phyloP scores from a whole-genome alignment of 2,888 invertebrate genomes.

The Cremastinae sp. region DNA sequence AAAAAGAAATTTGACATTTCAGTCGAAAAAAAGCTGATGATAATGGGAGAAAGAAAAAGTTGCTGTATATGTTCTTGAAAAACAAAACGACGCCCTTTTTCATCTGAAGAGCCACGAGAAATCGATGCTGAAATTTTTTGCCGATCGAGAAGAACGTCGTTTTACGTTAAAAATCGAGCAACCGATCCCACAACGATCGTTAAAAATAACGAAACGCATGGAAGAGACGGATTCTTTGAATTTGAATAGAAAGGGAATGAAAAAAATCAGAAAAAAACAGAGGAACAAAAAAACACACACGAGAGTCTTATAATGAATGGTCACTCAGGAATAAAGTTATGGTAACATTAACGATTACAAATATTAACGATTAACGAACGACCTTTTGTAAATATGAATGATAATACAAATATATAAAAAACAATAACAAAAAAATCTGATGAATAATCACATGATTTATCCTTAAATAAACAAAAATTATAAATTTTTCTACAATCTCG shows the following conservation, averaged over 20 bases:
- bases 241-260: too few relatives aligned
- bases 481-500: conserved; percentile 18
- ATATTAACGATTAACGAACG: conserved; percentile 70
- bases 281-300: conserved; percentile 49
- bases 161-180: too few relatives aligned
- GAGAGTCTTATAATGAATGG: conserved; percentile 69
- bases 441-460: conserved; percentile 62
- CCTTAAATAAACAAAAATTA: conserved; percentile 38
- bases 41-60: too few relatives aligned
- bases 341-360: conserved; percentile 69
- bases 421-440: conserved; percentile 49
- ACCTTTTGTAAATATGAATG: conserved; percentile 77
- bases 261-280: conserved; percentile 44
- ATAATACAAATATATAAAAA: conserved; percentile 67
- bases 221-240: conserved; percentile 49
- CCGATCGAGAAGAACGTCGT: too few relatives aligned
- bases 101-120: too few relatives aligned
- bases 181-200: conserved; percentile 39
- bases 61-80: neutral
- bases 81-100: neutral
- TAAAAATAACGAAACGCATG: conserved; percentile 30
- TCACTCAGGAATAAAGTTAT: conserved; percentile 75
- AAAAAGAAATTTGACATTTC: too few relatives aligned
- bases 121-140: too few relatives aligned
- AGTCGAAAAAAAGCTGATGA: too few relatives aligned